Base-by-base conservation (phyloP, 2,113 vertebrate genomes). In the Perca flavescens region DNA sequence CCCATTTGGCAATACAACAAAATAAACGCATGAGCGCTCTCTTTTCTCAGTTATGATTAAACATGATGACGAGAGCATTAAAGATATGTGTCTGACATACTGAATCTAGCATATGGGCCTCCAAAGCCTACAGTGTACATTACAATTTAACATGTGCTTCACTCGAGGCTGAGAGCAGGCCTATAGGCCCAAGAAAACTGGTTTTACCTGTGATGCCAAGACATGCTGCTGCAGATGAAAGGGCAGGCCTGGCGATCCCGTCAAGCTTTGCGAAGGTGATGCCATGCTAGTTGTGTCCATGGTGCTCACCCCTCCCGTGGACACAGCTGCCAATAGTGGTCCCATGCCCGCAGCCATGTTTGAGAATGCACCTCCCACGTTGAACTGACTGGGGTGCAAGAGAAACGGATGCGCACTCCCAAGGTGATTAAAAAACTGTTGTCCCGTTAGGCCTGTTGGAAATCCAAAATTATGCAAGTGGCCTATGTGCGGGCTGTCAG, bases 171-270 rank as follows among this genome's bases (percentile, higher is more conserved):
- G 16, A 4, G 9, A 49, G 25, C 0, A 68, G 60, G 58, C 57
- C 13, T 11, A 36, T 6, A 34, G 36, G 58, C 68, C 34, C 46
- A 65, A 66, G 22, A 79, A 75, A 94, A 87, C 68, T 14, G 86
- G 79, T 89, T 94, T 90, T 97, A 99, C 98, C 98, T 99, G 98
- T 0, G 98, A 99, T 69, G 98, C 98, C 94, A 99, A 91, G 89
- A 99, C 96, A 12, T 99, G 98, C 89, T 98, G 98, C 91, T 99
- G 98, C 85, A 99, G 96, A 90, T 99, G 98, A 86, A 99, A 99
- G 28, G 98, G 98, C 77, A 99, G 89, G 67, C 97, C 96, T 0
- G 95, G 95, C 0, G 95, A 93, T 68, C 97, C 97, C 0, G 96
- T 93, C 76, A 99, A 94, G 94, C 97, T 96, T 83, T 98, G 97